Evolutionary conservation across 1,140 invertebrate species (phyloP), one percentile per base, ranked within the genome.

Genomic region (Aphelenchoides besseyi): DNA sequence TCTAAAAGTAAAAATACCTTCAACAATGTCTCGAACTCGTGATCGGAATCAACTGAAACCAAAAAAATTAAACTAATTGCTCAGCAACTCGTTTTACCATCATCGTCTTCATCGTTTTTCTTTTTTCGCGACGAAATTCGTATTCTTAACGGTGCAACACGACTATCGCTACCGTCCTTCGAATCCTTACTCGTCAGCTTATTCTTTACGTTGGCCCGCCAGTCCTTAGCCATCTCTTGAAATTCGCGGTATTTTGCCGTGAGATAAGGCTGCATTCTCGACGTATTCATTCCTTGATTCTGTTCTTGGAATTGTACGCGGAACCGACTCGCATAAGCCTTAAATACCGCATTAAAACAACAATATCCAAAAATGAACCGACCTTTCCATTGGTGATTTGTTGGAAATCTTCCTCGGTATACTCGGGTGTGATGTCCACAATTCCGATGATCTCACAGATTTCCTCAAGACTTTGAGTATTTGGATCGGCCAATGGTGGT

Each of bases 141-240:
- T 12, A 75, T 78, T 32, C 77, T 75, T 16, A 75, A 48, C 12
- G 74, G 74, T 2, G 74, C 75, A 23, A 75, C 74, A 28, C 76
- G 76, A 8, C 53, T 73, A 28, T 37, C 70, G 2, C 30, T 74
- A 32, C 30, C 16, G 23, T 71, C 71, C 26, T 32, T 74, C 9
- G 32, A 26, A 8, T 32, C 33, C 28, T 68, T 33, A 2, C 52
- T 52, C 3, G 63, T 35, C 23, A 55, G 74, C 5, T 37, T 64
- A 3, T 23, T 30, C 18, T 29, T 30, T 8, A 70, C 61, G 8
- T 71, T 77, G 1, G 61, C 41, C 74, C 1, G 3, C 41, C 16
- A 74, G 32, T 48, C 35, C 29, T 30, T 68, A 70, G 48, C 52
- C 3, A 18, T 18, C 12, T 16, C 3, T 37, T 78, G 74, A 30